Evolutionary conservation across 2,888 invertebrate species (phyloP).

Genomic region (Malthinus seriepunctatus): DNA sequence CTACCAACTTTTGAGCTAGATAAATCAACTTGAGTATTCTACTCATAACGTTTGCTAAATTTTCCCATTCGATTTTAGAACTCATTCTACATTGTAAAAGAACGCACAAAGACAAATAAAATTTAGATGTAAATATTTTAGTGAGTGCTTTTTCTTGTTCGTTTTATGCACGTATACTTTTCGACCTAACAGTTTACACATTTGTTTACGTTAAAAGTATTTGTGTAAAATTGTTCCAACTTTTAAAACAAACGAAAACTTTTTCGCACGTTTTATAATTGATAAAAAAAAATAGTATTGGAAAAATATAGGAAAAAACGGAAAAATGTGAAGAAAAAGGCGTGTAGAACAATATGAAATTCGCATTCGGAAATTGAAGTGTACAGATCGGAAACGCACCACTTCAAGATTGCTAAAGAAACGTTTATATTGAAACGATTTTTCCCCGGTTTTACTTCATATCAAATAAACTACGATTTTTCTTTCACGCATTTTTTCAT

Average conservation of each 20-base stretch:
- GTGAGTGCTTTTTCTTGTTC: conserved; percentile 18
- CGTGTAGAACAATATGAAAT: conserved; percentile 21
- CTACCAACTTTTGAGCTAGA: conserved; percentile 1
- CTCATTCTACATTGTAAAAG: neutral
- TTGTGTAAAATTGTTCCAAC: too few relatives aligned
- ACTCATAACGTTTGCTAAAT: conserved; percentile 15
- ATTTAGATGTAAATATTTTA: conserved; percentile 13
- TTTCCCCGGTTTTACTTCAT: conserved; percentile 4
- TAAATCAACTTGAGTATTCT: conserved; percentile 8
- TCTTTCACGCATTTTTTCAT: neutral
- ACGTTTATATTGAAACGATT: conserved; percentile 1
- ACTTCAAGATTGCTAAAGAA: conserved; percentile 17
- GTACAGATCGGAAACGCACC: conserved; percentile 20
- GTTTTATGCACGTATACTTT: conserved; percentile 3
- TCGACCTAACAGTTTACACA: neutral
- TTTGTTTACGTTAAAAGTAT: neutral
- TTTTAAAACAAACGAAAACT: too few relatives aligned
- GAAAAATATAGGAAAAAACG: neutral
- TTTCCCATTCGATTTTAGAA: conserved; percentile 9
- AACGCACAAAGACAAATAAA: conserved; percentile 10
- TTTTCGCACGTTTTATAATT: too few relatives aligned
- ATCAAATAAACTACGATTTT: neutral
- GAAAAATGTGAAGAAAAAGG: conserved; percentile 6
- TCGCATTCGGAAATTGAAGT: conserved; percentile 20
- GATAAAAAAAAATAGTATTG: too few relatives aligned